Conservation (phyloP, 2,888 invertebrate species). For the Cephus rjabovi region DNA sequence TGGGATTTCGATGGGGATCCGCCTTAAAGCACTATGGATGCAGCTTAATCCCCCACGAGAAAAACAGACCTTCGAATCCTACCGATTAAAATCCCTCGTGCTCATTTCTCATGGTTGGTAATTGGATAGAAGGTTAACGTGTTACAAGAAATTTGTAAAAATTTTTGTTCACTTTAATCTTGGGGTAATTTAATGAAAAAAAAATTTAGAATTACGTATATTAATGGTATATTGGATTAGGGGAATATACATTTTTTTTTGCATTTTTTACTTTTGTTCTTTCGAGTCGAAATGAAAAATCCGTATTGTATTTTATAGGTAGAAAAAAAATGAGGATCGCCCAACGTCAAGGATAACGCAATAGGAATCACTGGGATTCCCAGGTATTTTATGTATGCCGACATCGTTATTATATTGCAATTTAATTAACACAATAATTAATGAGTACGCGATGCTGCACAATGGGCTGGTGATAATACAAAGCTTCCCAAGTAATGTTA, state of each 20-base stretch:
- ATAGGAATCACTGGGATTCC: neutral
- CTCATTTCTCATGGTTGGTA: neutral
- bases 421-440: slow-evolving; percentile 23
- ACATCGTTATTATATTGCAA: slow-evolving; percentile 15
- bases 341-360: neutral
- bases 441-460: slow-evolving; percentile 9
- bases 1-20: neutral
- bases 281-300: too few species aligned
- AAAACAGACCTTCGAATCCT: neutral
- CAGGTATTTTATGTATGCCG: neutral
- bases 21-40: neutral
- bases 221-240: too few species aligned
- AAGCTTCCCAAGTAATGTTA: neutral
- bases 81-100: neutral
- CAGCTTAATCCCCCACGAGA: neutral
- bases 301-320: neutral
- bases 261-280: too few species aligned
- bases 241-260: too few species aligned
- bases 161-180: neutral
- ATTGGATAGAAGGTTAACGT: neutral
- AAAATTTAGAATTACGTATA: neutral
- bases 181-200: neutral
- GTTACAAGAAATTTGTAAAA: neutral
- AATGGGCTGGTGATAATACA: neutral
- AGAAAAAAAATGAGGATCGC: neutral